Conservation (phyloP, 2,113 vertebrate species). For the Alexandromys fortis region DNA sequence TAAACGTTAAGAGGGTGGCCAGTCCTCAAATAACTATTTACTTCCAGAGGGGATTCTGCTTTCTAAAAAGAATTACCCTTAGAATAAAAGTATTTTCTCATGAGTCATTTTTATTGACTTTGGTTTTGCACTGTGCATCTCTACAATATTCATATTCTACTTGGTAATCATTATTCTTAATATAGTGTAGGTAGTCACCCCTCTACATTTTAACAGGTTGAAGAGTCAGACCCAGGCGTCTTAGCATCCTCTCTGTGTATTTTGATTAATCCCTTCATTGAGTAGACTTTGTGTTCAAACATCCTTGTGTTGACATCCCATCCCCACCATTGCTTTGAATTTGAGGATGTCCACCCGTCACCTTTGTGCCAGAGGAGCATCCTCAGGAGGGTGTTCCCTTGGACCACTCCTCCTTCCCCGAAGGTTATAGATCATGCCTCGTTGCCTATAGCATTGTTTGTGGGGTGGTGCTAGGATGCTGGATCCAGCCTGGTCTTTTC, state of each 20-base stretch:
- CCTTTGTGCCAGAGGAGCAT: background rate
- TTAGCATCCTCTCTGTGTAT: background rate
- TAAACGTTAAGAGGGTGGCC: background rate
- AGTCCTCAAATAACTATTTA: background rate
- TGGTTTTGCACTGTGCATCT: background rate
- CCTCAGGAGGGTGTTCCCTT: background rate
- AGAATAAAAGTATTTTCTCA: background rate
- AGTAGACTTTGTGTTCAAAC: background rate
- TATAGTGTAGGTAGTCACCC: background rate
- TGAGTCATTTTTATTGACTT: background rate
- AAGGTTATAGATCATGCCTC: background rate
- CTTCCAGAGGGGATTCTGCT: background rate
- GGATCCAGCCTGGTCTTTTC: background rate
- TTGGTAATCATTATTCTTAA: background rate
- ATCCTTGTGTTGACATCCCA: fast-evolving
- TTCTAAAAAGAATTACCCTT: background rate
- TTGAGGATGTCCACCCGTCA: background rate
- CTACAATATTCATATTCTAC: background rate
- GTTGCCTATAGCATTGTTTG: background rate
- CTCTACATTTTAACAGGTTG: background rate
- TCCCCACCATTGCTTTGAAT: background rate
- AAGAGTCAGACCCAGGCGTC: background rate
- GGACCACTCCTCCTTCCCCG: background rate
- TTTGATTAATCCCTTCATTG: background rate
- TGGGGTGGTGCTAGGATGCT: background rate